These are phyloP conservation scores for Glareola pratincola DNA, from an alignment of 2,113 vertebrate genomes.

Conservation along the genomic window DNA sequence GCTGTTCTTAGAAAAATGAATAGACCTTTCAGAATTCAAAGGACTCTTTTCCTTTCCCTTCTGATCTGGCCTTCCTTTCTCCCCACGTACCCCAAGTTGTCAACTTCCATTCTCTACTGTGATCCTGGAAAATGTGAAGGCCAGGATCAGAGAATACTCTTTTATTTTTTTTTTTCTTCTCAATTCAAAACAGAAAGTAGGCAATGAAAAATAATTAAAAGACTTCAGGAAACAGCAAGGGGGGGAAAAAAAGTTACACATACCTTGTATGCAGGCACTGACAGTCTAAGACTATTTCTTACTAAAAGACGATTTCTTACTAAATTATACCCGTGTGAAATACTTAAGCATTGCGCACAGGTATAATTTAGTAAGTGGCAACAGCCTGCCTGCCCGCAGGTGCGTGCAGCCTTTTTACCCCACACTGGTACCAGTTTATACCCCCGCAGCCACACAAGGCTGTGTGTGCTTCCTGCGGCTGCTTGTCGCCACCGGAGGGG, in stretches of 20 bases:
- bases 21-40: background rate
- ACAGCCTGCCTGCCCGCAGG: background rate
- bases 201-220: background rate
- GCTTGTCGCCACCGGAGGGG: background rate
- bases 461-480: background rate
- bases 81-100: background rate
- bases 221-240: background rate
- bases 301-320: background rate
- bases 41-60: background rate
- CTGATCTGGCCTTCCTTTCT: background rate
- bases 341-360: background rate
- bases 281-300: background rate
- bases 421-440: accelerated
- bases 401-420: background rate
- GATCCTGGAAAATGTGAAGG: background rate
- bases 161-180: background rate
- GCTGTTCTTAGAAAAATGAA: background rate
- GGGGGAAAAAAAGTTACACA: background rate
- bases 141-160: accelerated
- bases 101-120: background rate
- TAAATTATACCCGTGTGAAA: background rate
- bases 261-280: background rate
- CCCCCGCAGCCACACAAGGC: accelerated
- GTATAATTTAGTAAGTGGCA: background rate
- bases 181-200: background rate